These are phyloP conservation scores for Istiophorus platypterus DNA, from an alignment of 2,113 vertebrate species.

Conservation along the genomic window DNA sequence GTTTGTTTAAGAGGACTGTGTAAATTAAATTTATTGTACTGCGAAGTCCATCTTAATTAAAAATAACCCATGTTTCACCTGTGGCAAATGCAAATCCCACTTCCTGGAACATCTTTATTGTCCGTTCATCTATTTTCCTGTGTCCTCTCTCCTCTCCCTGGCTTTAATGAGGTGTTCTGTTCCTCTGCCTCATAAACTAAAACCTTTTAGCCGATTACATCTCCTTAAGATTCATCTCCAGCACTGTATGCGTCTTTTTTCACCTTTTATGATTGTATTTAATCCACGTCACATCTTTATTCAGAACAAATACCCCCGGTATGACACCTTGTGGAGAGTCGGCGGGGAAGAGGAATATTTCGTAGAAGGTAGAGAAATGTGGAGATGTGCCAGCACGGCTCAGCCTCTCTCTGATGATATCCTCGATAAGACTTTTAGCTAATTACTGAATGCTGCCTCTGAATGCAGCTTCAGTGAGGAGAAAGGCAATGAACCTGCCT, in stretches of 20 bases:
- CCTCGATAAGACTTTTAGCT: slow-evolving; percentile 78
- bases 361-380: slow-evolving; percentile 48
- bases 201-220: slow-evolving; percentile 81
- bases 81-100: slow-evolving; percentile 67
- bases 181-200: slow-evolving; percentile 76
- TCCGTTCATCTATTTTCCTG: slow-evolving; percentile 66
- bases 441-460: slow-evolving; percentile 76
- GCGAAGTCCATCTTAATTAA: slow-evolving; percentile 67
- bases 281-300: slow-evolving; percentile 79
- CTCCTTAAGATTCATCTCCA: slow-evolving; percentile 77
- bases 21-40: slow-evolving; percentile 62
- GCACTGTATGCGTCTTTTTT: slow-evolving; percentile 49
- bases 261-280: slow-evolving; percentile 78
- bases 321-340: slow-evolving; percentile 49
- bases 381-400: slow-evolving; percentile 71
- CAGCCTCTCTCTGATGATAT: slow-evolving; percentile 69
- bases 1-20: slow-evolving; percentile 38
- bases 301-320: slow-evolving; percentile 70
- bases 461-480: slow-evolving; percentile 64
- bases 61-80: slow-evolving; percentile 71
- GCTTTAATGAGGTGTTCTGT: slow-evolving; percentile 71
- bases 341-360: slow-evolving; percentile 60
- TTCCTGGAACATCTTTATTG: slow-evolving; percentile 71
- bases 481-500: slow-evolving; percentile 77
- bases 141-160: slow-evolving; percentile 55